phyloP scores from a whole-genome alignment of 2,888 invertebrate genomes.

The Andrena trimmerana region DNA sequence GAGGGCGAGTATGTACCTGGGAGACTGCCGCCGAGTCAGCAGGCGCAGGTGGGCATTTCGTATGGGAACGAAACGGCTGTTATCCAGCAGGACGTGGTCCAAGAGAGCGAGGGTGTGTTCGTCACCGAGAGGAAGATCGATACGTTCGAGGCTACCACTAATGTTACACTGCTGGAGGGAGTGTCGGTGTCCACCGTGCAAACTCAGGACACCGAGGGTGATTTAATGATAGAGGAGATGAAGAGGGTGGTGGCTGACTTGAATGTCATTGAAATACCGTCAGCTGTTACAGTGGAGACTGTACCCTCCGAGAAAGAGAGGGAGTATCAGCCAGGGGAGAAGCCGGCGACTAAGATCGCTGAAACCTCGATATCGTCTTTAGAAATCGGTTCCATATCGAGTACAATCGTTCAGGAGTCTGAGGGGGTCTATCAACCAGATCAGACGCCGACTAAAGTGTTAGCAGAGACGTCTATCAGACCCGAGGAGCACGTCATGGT shows the following conservation, averaged over 20 bases:
- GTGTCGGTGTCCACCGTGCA: constrained; percentile 88
- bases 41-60: constrained; percentile 87
- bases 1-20: constrained; percentile 88
- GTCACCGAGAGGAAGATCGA: constrained; percentile 76
- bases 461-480: constrained; percentile 88
- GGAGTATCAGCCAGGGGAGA: constrained; percentile 85
- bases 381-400: constrained; percentile 87
- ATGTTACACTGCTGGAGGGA: constrained; percentile 83
- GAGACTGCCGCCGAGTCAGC: constrained; percentile 88
- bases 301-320: constrained; percentile 88
- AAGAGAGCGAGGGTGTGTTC: constrained; percentile 89
- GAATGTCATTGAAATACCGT: constrained; percentile 88
- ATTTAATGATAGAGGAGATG: constrained; percentile 85
- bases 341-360: constrained; percentile 81
- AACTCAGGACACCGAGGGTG: constrained; percentile 89
- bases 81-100: constrained; percentile 86
- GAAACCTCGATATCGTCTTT: constrained; percentile 86
- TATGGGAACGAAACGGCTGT: constrained; percentile 87
- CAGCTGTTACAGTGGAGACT: constrained; percentile 87
- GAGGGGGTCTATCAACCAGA: constrained; percentile 87
- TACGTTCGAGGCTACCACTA: constrained; percentile 76
- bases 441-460: constrained; percentile 86
- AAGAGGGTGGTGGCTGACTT: constrained; percentile 87
- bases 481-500: constrained; percentile 88
- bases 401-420: constrained; percentile 89